These are phyloP conservation scores for Hypselothyrea guttata DNA, from an alignment of 2,888 invertebrate species.

Conservation along the genomic window DNA sequence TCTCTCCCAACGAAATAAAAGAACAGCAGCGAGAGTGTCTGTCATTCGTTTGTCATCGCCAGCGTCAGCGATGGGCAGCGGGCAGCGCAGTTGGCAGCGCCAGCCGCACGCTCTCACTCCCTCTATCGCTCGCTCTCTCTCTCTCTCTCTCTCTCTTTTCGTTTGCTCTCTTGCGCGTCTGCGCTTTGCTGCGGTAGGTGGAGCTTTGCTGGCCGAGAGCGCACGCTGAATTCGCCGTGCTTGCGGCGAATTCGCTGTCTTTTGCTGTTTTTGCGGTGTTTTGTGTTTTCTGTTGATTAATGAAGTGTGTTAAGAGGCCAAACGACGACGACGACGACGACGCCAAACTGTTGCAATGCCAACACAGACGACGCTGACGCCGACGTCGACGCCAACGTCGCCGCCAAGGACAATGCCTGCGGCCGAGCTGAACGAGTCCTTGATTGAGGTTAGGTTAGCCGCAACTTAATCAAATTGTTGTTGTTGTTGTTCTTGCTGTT, in stretches of 20 bases:
- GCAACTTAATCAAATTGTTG: conserved; percentile 42
- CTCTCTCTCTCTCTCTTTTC: conserved; percentile 33
- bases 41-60: conserved; percentile 80
- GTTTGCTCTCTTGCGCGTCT: conserved; percentile 39
- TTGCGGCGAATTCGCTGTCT: conserved; percentile 39
- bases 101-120: conserved; percentile 26
- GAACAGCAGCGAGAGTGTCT: conserved; percentile 62
- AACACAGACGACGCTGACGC: conserved; percentile 21
- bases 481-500: too few relatives aligned
- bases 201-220: conserved; percentile 56
- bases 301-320: conserved; percentile 82
- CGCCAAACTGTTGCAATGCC: conserved; percentile 53
- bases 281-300: conserved; percentile 63
- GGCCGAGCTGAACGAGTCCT: conserved; percentile 57
- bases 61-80: too few relatives aligned
- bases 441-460: conserved; percentile 56
- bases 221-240: conserved; percentile 32
- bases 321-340: conserved; percentile 53
- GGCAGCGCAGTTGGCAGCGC: conserved; percentile 48
- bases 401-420: conserved; percentile 69
- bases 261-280: conserved; percentile 47
- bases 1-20: conserved; percentile 45
- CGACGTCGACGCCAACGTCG: conserved; percentile 18
- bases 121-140: conserved; percentile 31
- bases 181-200: conserved; percentile 64